A percentile compares a stretch with the other conserved stretches of the same genome.
phyloP scores from a whole-genome alignment of 2,797 vertebrate species.

The Onychomys leucogaster region DNA sequence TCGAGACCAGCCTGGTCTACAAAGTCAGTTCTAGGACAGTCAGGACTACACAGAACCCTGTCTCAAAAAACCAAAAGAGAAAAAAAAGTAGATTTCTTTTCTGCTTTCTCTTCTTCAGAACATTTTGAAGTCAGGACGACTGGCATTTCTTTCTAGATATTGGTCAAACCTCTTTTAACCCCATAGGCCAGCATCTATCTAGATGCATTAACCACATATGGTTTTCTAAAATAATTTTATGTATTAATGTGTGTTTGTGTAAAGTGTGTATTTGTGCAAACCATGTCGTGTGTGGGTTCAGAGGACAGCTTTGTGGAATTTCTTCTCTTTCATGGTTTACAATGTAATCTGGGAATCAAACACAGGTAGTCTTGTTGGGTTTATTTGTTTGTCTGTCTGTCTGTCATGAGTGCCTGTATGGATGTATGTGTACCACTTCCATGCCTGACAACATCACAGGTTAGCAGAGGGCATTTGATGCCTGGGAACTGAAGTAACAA shows the following conservation, averaged over 20 bases:
- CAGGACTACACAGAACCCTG: too few species aligned
- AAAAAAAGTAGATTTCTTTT: neutral
- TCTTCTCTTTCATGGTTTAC: neutral
- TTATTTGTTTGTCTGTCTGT: neutral
- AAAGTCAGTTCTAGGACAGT: too few species aligned
- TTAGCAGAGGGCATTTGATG: neutral
- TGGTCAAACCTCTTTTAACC: neutral
- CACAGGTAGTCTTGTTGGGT: neutral
- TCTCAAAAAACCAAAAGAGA: neutral
- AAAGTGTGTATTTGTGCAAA: neutral
- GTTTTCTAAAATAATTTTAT: neutral
- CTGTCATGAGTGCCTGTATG: neutral
- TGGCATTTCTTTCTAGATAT: neutral
- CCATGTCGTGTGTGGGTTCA: neutral
- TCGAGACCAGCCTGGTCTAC: too few species aligned
- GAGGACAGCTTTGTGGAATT: neutral
- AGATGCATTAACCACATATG: neutral
- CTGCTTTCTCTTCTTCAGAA: neutral
- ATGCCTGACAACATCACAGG: neutral
- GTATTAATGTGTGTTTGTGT: neutral
- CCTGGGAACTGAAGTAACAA: neutral
- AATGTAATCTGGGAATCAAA: neutral
- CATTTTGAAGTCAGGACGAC: neutral
- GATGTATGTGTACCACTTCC: neutral
- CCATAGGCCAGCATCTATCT: neutral